Evolutionary conservation across 2,888 invertebrate species (phyloP).

Genomic region (Melinopterus prodromus): DNA sequence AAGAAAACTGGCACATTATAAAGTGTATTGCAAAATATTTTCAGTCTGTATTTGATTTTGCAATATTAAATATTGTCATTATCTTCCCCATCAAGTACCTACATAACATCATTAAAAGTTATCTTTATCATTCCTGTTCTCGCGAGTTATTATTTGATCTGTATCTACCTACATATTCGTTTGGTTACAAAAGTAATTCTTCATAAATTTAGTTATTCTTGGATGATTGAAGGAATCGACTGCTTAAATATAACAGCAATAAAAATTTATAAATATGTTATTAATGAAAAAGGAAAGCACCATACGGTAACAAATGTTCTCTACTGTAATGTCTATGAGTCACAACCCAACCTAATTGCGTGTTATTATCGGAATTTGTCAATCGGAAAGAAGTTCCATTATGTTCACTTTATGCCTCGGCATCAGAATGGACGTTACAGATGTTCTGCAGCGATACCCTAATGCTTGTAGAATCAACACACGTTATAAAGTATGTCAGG

Average conservation of each 20-base stretch:
- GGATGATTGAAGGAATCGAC: too few relatives aligned
- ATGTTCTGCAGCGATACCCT: background rate
- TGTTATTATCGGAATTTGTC: background rate
- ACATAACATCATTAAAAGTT: background rate
- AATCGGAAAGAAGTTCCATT: background rate
- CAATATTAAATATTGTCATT: background rate
- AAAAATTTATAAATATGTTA: too few relatives aligned
- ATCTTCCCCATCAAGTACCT: background rate
- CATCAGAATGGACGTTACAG: background rate
- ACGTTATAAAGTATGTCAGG: slow-evolving; percentile 8
- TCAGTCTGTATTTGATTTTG: too few relatives aligned
- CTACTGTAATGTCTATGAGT: background rate
- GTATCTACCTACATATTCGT: too few relatives aligned
- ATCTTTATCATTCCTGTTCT: background rate
- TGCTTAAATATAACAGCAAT: background rate
- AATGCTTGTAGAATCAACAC: background rate
- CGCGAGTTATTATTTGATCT: background rate
- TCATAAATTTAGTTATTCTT: too few relatives aligned
- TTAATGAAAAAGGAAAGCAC: background rate
- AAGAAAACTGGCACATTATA: too few relatives aligned
- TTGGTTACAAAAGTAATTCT: too few relatives aligned
- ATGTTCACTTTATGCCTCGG: background rate
- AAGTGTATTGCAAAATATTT: too few relatives aligned
- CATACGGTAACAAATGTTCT: background rate
- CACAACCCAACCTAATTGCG: background rate